Percentiles rank a stretch among this genome's conserved stretches.
These are phyloP conservation scores for Rotaria macrura DNA, from an alignment of 2,888 invertebrate genomes.

Conservation along the genomic window DNA sequence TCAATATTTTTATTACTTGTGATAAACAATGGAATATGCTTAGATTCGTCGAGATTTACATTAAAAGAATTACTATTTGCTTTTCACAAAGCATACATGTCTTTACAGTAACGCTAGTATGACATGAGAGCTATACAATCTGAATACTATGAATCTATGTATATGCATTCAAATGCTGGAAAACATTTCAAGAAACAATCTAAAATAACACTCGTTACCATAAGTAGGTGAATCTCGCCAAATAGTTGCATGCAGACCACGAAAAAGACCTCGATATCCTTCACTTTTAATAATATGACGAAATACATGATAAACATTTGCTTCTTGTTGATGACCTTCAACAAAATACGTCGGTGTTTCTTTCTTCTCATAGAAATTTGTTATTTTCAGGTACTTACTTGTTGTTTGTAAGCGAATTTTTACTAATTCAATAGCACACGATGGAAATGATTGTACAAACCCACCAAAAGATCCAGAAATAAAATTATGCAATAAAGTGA, in stretches of 20 bases:
- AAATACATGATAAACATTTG: neutral
- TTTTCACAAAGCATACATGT: too few relatives aligned
- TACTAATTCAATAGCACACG: neutral
- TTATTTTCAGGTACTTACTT: neutral
- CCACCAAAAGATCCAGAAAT: neutral
- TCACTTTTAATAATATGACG: neutral
- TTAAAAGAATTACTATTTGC: too few relatives aligned
- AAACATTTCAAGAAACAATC: too few relatives aligned
- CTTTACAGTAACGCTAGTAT: too few relatives aligned
- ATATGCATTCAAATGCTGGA: too few relatives aligned
- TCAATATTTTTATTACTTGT: too few relatives aligned
- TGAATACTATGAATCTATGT: too few relatives aligned
- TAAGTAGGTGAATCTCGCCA: slow-evolving; percentile 10
- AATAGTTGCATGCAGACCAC: slow-evolving; percentile 1
- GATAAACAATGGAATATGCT: too few relatives aligned
- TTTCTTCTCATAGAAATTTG: too few relatives aligned
- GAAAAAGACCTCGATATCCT: neutral
- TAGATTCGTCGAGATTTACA: too few relatives aligned
- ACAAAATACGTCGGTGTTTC: neutral
- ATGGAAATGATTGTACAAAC: neutral
- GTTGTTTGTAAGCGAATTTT: slow-evolving; percentile 15
- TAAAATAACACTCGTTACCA: neutral
- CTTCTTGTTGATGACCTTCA: neutral
- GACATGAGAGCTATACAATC: too few relatives aligned
- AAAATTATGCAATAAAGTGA: neutral